Evolutionary conservation across 2,888 invertebrate genomes (phyloP), one percentile per base, ranked within the genome.

Genomic region (Slavum lentiscoides): DNA sequence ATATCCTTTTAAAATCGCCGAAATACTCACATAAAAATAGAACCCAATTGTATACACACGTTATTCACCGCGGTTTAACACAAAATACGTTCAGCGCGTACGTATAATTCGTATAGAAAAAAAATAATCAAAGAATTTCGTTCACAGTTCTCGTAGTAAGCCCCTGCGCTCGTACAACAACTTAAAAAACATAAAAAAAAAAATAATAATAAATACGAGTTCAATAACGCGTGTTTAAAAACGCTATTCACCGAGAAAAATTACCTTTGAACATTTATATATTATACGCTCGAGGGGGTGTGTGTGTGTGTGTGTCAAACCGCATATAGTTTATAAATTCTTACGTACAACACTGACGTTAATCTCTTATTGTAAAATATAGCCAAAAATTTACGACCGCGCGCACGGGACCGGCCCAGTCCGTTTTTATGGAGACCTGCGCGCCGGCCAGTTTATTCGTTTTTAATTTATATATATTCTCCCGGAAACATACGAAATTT

Each of bases 301-400:
- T 3, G 49, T 43, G 11, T 3, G 49, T 43, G 11, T 4, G 30
- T 30, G 30, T 30, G 30, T 49, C 49, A 15, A 49, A 49, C 49
- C 30, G 30, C 30, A 30, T 30, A 30, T 1, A 43, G 43, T 43
- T 9, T 19, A 3, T 55, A 73, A 15, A 66, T 37, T 64, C 64
- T 64, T 39, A 2, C 21, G 4, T 4, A 4, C 30, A 30, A 30
- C 30, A 19, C 13, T 67, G 30, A 67, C 58, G 30, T 75, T 59
- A 67, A 75, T 75, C 43, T 15, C 23, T 23, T 67, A 43, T 67
- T 58, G 43, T 75, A 30, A 37, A 74, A 53, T 53, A 64, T 53
- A 21, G 23, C 21, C 43, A 67, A 59, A 67, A 59, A 59, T 67
- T 39, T 75, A 19, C 37, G 21, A 66, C 66, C 53, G 37, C 5